A percentile compares a stretch with the other conserved stretches of the same genome.
These are phyloP conservation scores for Muscina levida DNA, from an alignment of 2,888 invertebrate genomes.

Conservation along the genomic window DNA sequence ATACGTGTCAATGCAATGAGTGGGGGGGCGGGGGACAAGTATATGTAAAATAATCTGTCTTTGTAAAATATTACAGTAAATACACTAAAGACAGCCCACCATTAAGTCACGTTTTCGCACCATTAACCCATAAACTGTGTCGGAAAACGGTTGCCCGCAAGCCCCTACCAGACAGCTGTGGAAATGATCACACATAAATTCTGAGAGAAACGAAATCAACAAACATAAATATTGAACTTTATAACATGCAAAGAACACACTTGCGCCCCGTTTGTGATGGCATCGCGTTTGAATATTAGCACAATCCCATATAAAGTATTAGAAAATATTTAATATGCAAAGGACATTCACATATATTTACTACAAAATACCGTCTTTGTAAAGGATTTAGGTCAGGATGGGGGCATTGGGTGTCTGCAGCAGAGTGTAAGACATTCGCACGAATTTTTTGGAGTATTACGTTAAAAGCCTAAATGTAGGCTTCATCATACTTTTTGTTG, in stretches of 20 bases:
- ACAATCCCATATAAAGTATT: slow-evolving; percentile 49
- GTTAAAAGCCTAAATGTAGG: slow-evolving; percentile 55
- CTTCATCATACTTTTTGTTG: neutral
- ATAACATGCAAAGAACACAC: slow-evolving; percentile 37
- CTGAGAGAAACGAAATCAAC: slow-evolving; percentile 45
- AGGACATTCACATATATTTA: slow-evolving; percentile 68
- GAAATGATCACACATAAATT: slow-evolving; percentile 49
- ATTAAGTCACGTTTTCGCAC: slow-evolving; percentile 79
- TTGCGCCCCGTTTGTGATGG: neutral
- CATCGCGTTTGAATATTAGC: neutral
- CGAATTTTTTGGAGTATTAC: neutral
- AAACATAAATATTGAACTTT: slow-evolving; percentile 77
- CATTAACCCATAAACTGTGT: slow-evolving; percentile 76
- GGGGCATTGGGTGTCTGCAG: neutral
- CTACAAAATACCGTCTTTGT: slow-evolving; percentile 29
- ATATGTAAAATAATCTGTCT: slow-evolving; percentile 1
- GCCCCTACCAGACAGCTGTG: slow-evolving; percentile 25
- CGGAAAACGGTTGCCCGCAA: slow-evolving; percentile 26
- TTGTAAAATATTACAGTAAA: neutral
- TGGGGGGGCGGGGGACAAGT: neutral
- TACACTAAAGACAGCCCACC: slow-evolving; percentile 60
- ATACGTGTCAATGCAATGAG: neutral
- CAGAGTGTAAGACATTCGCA: neutral
- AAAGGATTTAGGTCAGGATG: neutral
- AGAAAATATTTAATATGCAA: slow-evolving; percentile 74